Evolutionary conservation across 2,113 vertebrate genomes (phyloP).

Genomic region (Passer domesticus): DNA sequence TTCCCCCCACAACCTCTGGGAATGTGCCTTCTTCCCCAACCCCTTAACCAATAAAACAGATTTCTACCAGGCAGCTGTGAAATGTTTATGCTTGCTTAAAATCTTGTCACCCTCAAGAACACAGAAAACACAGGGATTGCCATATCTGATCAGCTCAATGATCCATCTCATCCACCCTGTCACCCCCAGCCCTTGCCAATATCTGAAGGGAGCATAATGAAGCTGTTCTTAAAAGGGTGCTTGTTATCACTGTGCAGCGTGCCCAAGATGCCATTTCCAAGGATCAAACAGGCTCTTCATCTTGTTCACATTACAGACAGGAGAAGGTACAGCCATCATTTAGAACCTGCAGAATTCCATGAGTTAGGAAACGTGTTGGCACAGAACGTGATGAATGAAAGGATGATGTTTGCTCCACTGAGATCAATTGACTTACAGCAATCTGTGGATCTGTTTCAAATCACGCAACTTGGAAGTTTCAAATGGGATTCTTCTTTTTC

Average conservation of each 20-base stretch:
- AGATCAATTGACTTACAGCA: neutral
- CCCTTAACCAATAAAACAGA: constrained; percentile 19
- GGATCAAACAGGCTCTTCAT: neutral
- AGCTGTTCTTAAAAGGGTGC: constrained; percentile 30
- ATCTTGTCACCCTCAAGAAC: neutral
- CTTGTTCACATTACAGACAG: constrained; percentile 1
- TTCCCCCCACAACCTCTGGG: constrained; percentile 32
- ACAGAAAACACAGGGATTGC: constrained; percentile 28
- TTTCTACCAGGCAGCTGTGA: constrained; percentile 38
- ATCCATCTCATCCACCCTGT: constrained; percentile 18
- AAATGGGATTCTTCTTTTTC: neutral
- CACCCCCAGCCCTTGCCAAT: neutral
- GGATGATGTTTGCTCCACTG: neutral
- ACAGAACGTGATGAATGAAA: neutral
- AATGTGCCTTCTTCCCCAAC: constrained; percentile 1
- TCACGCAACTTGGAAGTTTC: neutral
- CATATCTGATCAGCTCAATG: constrained; percentile 39
- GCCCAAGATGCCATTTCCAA: neutral
- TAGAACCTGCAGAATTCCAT: neutral
- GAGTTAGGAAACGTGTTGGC: neutral
- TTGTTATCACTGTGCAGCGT: neutral
- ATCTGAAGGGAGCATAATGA: constrained; percentile 31
- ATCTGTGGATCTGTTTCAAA: neutral
- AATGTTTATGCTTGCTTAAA: constrained; percentile 50
- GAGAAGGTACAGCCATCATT: neutral